Percentiles rank a stretch among this genome's conserved stretches.
phyloP scores from a whole-genome alignment of 2,113 vertebrate genomes.

The Brachypodius melanocephalos region DNA sequence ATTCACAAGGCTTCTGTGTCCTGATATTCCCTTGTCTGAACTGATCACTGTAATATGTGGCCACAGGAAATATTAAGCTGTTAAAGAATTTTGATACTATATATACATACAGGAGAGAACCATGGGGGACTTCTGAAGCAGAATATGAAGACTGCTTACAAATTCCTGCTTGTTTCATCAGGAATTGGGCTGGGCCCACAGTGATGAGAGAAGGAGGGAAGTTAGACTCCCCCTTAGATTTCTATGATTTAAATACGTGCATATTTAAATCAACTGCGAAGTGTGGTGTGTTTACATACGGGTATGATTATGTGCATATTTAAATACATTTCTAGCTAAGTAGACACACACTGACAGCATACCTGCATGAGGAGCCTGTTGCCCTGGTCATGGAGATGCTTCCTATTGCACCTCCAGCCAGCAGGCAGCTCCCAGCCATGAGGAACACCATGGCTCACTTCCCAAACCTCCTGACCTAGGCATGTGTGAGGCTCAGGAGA shows the following conservation, averaged over 20 bases:
- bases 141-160: not conserved
- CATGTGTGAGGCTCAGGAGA: not conserved
- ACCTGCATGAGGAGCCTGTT: rapidly evolving
- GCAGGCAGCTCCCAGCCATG: not conserved
- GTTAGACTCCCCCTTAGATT: not conserved
- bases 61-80: not conserved
- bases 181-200: not conserved
- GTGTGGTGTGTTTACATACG: not conserved
- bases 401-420: not conserved
- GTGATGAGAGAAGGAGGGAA: not conserved
- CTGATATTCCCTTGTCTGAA: constrained; percentile 43
- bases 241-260: not conserved
- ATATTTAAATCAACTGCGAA: not conserved
- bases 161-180: not conserved
- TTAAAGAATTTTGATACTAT: not conserved
- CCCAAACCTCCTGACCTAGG: not conserved
- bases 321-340: not conserved
- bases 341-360: not conserved
- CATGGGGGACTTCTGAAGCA: not conserved
- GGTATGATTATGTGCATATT: not conserved
- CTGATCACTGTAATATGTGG: not conserved
- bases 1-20: not conserved
- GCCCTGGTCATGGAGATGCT: not conserved
- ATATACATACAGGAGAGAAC: not conserved
- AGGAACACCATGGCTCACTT: not conserved